Conservation (phyloP, 2,888 invertebrate species). For the Terebella lapidaria region DNA sequence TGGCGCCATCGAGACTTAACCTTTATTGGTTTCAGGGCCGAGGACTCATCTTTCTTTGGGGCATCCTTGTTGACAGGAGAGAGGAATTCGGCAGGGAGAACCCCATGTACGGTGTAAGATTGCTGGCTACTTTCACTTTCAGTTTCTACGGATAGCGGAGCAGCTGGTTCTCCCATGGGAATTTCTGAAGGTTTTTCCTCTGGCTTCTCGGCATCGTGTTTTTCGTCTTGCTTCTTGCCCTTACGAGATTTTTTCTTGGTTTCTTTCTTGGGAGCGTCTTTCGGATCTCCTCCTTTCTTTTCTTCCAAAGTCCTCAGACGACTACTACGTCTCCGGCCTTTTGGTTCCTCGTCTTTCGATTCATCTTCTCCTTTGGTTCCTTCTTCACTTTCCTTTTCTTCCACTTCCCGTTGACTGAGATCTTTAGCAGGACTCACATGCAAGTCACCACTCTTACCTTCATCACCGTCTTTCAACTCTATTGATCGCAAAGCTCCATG, state of each 20-base stretch:
- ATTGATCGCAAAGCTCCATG: no score
- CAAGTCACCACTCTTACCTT: no score
- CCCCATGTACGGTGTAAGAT: no score
- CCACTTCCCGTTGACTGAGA: no score
- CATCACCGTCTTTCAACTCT: no score
- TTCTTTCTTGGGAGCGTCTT: neutral
- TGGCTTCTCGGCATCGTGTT: neutral
- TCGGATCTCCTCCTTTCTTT: neutral
- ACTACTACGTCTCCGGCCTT: neutral
- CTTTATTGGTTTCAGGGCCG: slow-evolving; percentile 19
- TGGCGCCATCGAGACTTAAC: slow-evolving; percentile 29
- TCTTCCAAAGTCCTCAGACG: neutral
- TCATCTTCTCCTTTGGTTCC: neutral
- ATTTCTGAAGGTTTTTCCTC: neutral
- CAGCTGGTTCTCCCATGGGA: no score
- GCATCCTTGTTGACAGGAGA: no score
- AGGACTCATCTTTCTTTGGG: neutral
- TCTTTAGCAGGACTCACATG: no score
- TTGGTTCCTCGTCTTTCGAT: neutral
- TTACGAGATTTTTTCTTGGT: no score
- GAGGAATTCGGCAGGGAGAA: no score
- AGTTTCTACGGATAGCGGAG: no score
- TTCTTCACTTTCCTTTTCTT: neutral
- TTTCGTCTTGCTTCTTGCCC: neutral
- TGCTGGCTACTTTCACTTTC: no score